Conservation (phyloP, 2,888 invertebrate species). For the Synergus gifuensis region DNA sequence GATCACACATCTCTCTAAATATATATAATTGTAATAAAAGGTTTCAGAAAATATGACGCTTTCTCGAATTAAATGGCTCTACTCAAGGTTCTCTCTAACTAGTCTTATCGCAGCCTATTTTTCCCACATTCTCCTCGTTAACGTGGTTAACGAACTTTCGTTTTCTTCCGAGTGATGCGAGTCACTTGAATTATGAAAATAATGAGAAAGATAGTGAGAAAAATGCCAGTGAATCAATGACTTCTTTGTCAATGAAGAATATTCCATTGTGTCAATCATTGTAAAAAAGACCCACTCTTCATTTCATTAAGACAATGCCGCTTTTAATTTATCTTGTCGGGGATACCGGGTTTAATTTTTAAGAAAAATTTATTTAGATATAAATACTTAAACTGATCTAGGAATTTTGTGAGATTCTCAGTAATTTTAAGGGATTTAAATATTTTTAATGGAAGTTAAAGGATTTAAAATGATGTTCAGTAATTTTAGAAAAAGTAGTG, state of each 20-base stretch:
- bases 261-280: not conserved
- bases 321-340: not conserved
- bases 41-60: constrained; percentile 12
- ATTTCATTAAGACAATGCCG: not conserved
- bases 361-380: too few relatives aligned
- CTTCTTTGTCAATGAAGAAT: constrained; percentile 14
- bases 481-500: too few relatives aligned
- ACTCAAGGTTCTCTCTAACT: not conserved
- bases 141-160: constrained; percentile 35
- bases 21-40: not conserved
- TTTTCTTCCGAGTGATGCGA: constrained; percentile 17
- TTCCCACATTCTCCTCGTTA: constrained; percentile 32
- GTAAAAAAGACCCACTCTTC: not conserved
- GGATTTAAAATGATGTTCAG: too few relatives aligned
- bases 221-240: constrained; percentile 9
- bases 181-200: constrained; percentile 4
- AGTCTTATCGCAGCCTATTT: constrained; percentile 29
- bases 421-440: too few relatives aligned
- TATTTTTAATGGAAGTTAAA: too few relatives aligned
- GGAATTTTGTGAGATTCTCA: too few relatives aligned
- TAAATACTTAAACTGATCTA: too few relatives aligned
- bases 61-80: constrained; percentile 20
- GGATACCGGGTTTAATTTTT: not conserved
- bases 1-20: not conserved
- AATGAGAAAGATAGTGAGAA: constrained; percentile 5